A percentile compares a stretch with the other conserved stretches of the same genome.
phyloP scores from a whole-genome alignment of 1,140 invertebrate species.

The Wasmannia auropunctata region DNA sequence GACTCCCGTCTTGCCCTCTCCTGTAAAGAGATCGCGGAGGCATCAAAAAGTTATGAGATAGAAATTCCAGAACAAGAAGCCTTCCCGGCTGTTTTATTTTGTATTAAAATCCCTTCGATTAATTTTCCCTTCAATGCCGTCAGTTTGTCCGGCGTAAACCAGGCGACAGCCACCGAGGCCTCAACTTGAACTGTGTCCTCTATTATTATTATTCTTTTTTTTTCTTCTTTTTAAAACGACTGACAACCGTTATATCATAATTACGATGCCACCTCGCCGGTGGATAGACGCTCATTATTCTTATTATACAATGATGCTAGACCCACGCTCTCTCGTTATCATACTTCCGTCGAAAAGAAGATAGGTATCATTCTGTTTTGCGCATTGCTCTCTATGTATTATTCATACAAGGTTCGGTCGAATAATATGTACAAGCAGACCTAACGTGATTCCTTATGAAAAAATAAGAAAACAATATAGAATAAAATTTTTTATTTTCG shows the following conservation, averaged over 20 bases:
- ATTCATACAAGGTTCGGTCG: no score
- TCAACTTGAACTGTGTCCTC: neutral
- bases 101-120: slow-evolving; percentile 50
- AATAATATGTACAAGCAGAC: no score
- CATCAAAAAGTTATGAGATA: slow-evolving; percentile 20
- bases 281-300: slow-evolving; percentile 28
- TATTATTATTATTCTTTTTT: slow-evolving; percentile 6
- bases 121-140: slow-evolving; percentile 16
- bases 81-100: slow-evolving; percentile 13
- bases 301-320: slow-evolving; percentile 21
- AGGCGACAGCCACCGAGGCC: neutral
- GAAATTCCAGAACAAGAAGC: slow-evolving; percentile 12
- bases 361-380: neutral
- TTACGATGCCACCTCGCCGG: slow-evolving; percentile 32
- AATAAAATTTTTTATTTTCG: no score
- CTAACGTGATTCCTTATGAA: no score
- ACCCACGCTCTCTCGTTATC: neutral
- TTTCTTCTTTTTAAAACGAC: neutral
- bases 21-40: neutral
- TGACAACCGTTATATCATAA: slow-evolving; percentile 37
- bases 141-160: neutral
- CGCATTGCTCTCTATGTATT: neutral
- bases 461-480: no score
- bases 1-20: neutral
- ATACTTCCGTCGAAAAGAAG: neutral